Conservation (phyloP, 2,113 vertebrate species). For the Charadrius vociferus region DNA sequence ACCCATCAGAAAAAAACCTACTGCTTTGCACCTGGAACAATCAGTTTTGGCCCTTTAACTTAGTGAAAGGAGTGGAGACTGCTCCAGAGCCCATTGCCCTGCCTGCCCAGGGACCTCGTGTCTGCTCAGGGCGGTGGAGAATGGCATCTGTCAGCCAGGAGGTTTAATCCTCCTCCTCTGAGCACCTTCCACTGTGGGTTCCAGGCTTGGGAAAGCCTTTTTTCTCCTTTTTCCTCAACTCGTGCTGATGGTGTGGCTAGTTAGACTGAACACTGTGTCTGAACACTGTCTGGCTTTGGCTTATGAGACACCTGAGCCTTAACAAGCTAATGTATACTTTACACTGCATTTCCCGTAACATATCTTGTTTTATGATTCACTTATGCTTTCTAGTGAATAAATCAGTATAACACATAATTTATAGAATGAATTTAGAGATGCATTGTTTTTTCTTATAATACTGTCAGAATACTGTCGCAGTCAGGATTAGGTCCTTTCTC, state of each 20-base stretch:
- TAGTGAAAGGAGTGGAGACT: neutral
- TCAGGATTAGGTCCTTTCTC: neutral
- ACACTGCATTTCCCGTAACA: neutral
- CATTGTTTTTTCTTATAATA: neutral
- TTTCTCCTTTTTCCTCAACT: neutral
- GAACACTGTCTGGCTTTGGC: neutral
- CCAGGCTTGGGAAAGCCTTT: neutral
- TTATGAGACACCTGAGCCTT: neutral
- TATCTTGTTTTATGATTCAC: neutral
- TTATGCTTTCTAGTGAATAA: neutral
- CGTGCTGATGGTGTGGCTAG: neutral
- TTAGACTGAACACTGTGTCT: neutral
- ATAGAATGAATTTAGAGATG: neutral
- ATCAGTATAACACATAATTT: neutral
- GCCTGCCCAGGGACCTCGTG: rapidly evolving
- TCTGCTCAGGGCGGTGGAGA: neutral
- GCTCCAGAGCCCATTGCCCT: neutral
- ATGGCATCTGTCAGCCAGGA: neutral
- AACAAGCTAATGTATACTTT: neutral
- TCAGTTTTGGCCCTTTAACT: neutral
- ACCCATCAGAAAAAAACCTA: rapidly evolving
- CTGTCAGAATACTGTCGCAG: neutral
- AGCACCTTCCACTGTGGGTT: neutral
- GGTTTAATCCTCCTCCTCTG: neutral
- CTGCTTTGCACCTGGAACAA: neutral